Conservation (phyloP, 2,113 vertebrate genomes). For the Lophius piscatorius region DNA sequence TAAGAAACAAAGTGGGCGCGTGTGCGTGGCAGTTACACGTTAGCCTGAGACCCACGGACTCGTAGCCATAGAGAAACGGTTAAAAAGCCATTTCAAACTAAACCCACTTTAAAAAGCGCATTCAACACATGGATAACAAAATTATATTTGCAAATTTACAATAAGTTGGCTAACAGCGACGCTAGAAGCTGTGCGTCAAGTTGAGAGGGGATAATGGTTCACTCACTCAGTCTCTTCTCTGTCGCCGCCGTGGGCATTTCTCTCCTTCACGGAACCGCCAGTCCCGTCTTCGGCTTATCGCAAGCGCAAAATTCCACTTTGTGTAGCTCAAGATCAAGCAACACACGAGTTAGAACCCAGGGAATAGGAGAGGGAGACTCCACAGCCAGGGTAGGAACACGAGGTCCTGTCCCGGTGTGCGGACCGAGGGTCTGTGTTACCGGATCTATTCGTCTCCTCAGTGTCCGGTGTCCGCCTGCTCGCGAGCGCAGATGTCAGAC, state of each 20-base stretch:
- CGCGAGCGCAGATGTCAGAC: conserved; percentile 11
- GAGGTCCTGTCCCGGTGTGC: conserved; percentile 65
- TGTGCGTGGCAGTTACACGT: conserved; percentile 44
- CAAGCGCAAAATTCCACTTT: conserved; percentile 70
- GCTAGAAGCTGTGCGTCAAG: conserved; percentile 41
- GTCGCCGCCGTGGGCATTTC: conserved; percentile 76
- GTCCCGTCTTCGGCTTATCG: conserved; percentile 57
- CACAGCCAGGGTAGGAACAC: conserved; percentile 54
- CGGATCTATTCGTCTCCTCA: conserved; percentile 61
- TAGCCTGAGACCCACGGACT: conserved; percentile 3
- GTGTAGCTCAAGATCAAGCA: conserved; percentile 28
- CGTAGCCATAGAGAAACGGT: conserved; percentile 2
- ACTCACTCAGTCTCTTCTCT: conserved; percentile 78
- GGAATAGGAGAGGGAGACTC: conserved; percentile 29
- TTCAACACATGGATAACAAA: background rate
- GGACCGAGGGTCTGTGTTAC: conserved; percentile 48
- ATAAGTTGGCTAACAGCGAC: conserved; percentile 29
- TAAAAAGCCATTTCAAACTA: conserved; percentile 1
- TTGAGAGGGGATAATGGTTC: conserved; percentile 49
- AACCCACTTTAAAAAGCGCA: background rate
- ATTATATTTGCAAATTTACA: accelerated
- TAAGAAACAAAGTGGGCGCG: conserved; percentile 33
- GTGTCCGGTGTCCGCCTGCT: conserved; percentile 39
- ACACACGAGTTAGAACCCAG: conserved; percentile 22
- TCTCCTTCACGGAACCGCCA: conserved; percentile 55